Base-by-base conservation (phyloP, 2,797 vertebrate species). In the Artibeus lituratus region DNA sequence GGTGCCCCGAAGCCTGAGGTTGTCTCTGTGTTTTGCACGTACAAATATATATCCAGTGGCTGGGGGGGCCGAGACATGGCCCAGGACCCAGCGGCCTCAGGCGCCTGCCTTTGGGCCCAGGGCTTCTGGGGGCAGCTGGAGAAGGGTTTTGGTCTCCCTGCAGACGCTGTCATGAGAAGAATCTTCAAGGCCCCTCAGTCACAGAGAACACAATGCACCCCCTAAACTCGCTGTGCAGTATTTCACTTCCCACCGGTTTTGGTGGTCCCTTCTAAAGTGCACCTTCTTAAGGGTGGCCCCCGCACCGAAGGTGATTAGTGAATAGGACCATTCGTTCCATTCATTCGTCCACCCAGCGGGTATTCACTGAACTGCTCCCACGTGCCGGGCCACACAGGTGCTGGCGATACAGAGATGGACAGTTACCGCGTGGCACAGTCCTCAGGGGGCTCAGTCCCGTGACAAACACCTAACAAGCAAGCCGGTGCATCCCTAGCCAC, bases 11-110 rank as follows among this genome's bases (percentile, higher is more conserved):
- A 26, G 12, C 53, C 81, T 39, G 7, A 53, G 88, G 65, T 42
- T 14, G 62, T n/a, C 32, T 19, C 69, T 81, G 49, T 21, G 16
- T 67, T 76, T 47, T 35, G 15, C 70, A n/a, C 5, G 15, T 59
- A 24, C 21, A 22, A 14, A 73, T 10, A 44, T 22, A 11, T 37
- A 81, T 86, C 82, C 22, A 9, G 37, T 7, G n/a, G 44, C 49
- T 91, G 72, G 35, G 3, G 24, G 51, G 88, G 51, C 78, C 80
- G 9, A 67, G 76, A 94, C 87, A 26, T 65, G 88, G 35, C 84
- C 67, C 62, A 86, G 62, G 59, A 39, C n/a, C 39, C 21, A 18
- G 18, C 39, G 35, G 51, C 42, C 55, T 19, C 37, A 21, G n/a
- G 11, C 0, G 16, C 69, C 53, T 37, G 24, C 44, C 49, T 10